Conservation (phyloP, 1,140 invertebrate species). For the Drosophila cardini region DNA sequence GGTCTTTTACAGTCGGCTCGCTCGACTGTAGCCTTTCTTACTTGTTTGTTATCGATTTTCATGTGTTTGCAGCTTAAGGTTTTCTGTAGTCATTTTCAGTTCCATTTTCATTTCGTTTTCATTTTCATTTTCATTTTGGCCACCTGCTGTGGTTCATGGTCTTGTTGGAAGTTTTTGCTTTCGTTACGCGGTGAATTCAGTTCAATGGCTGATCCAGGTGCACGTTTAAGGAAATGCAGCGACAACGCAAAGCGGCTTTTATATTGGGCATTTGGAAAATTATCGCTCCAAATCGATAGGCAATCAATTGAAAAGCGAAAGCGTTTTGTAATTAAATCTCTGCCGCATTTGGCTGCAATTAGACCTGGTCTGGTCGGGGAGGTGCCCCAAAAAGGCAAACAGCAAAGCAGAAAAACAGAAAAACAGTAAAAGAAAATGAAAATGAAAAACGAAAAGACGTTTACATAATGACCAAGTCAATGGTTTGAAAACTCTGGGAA, state of each 20-base stretch:
- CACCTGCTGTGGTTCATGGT: constrained; percentile 52
- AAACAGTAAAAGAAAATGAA: constrained; percentile 5
- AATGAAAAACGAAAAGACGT: constrained; percentile 10
- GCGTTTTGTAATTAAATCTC: constrained; percentile 74
- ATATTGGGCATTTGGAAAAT: constrained; percentile 49
- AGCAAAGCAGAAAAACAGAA: constrained; percentile 5
- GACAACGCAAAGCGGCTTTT: constrained; percentile 49
- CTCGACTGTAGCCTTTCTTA: too few species aligned
- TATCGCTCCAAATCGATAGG: constrained; percentile 63
- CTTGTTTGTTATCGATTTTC: constrained; percentile 23
- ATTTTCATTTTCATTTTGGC: constrained; percentile 11
- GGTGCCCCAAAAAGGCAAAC: constrained; percentile 31
- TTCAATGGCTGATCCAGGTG: constrained; percentile 56
- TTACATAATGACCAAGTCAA: constrained; percentile 31
- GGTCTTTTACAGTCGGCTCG: too few species aligned
- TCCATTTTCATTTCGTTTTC: constrained; percentile 13
- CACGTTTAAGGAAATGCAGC: constrained; percentile 62
- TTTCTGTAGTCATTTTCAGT: constrained; percentile 18
- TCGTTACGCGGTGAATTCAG: constrained; percentile 47
- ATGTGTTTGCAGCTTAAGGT: constrained; percentile 16
- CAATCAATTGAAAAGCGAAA: constrained; percentile 58
- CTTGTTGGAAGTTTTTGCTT: constrained; percentile 45
- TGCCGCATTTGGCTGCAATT: constrained; percentile 64
- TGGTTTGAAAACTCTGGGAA: constrained; percentile 13
- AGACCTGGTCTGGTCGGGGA: constrained; percentile 37